Base-by-base conservation (phyloP, 2,797 vertebrate species). In the Yasuhikotakia modesta region DNA sequence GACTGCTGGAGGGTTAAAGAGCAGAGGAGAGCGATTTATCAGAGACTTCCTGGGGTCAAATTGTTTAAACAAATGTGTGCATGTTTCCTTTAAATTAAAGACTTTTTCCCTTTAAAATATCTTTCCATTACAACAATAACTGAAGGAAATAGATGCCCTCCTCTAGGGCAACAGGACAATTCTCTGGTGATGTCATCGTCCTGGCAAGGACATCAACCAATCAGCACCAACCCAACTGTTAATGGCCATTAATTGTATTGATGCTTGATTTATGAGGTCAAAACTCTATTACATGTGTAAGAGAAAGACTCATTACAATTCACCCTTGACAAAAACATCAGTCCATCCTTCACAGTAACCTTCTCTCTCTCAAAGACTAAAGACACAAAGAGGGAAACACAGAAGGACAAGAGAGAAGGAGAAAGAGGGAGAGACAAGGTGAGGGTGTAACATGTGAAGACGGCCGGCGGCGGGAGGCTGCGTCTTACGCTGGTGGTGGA, bases 261-360 rank as follows among this genome's bases (percentile, higher is more conserved):
- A 88, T 85, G 85, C 82, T 72, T 84, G 87, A 90, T 89, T 89
- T 79, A 86, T 83, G 83, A 87, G 76, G 61, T 74, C 81, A 81
- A 83, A 85, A 80, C 83, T 75, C 27, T 45, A 80, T 87, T 87
- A 82, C 81, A 81, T 81, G 67, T 53, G 60, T 86, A 79, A 83
- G 81, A 70, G 80, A 87, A 81, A 85, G 70, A 74, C 87, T 91
- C 87, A 91, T 93, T 92, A 91, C 89, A 90, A 89, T 84, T 84
- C 87, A 79, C 79, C 85, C 87, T 88, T 86, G 88, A 90, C 88
- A 80, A 88, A 86, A 85, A 81, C 57, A 70, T 69, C 84, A 84
- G 81, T 86, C 87, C 88, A 91, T 93, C 90, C 92, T 93, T 91
- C 90, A 82, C 85, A 87, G 86, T 91, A 91, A 93, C 91, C 92